These are phyloP conservation scores for Automeris io DNA, from an alignment of 2,888 invertebrate species.

Conservation along the genomic window DNA sequence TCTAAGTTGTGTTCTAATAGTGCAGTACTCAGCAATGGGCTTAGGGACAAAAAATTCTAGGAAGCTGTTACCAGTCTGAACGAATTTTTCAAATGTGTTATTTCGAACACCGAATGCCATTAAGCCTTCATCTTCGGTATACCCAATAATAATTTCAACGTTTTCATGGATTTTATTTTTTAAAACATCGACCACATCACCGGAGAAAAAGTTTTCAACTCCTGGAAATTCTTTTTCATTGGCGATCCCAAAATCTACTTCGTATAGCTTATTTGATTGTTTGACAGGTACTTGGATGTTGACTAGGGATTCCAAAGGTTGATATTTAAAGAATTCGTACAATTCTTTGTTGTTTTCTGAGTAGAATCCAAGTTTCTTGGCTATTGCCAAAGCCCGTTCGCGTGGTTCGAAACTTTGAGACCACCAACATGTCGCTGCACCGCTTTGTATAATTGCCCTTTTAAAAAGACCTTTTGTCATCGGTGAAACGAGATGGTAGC, in stretches of 20 bases:
- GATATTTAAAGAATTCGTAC: conserved; percentile 39
- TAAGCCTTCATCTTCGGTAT: conserved; percentile 82
- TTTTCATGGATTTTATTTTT: conserved; percentile 59
- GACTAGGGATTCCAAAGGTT: conserved; percentile 33
- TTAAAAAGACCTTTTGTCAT: conserved; percentile 59
- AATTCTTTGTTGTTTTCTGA: conserved; percentile 43
- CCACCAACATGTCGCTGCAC: conserved; percentile 76
- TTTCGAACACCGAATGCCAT: conserved; percentile 16
- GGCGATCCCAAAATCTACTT: conserved; percentile 28
- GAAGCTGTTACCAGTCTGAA: conserved; percentile 28
- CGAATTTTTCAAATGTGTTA: conserved; percentile 18
- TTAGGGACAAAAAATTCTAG: conserved; percentile 39
- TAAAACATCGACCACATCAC: conserved; percentile 40
- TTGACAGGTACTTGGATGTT: conserved; percentile 21
- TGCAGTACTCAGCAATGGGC: conserved; percentile 25
- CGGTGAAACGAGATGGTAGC: conserved; percentile 55
- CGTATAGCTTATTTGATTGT: conserved; percentile 21
- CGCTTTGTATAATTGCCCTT: conserved; percentile 81
- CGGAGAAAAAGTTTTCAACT: conserved; percentile 40
- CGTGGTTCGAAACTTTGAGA: conserved; percentile 61
- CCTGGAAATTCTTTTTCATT: conserved; percentile 40
- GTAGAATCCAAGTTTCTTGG: conserved; percentile 36
- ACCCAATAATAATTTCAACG: conserved; percentile 82
- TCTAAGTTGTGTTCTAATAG: conserved; percentile 31
- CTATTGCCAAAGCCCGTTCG: conserved; percentile 50